Conservation (phyloP, 1,140 invertebrate genomes). For the Melitaea cinxia region DNA sequence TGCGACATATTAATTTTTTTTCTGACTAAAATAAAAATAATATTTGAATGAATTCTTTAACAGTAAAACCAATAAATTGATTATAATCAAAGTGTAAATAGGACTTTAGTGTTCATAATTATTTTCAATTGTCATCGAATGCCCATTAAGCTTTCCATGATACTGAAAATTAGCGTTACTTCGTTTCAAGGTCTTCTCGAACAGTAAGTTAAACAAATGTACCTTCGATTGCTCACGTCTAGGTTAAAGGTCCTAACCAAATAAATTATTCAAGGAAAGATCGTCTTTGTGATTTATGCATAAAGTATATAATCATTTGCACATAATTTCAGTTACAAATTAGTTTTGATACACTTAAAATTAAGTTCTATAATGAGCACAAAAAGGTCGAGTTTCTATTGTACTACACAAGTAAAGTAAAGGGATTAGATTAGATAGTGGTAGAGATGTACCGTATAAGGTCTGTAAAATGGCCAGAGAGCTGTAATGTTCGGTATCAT, state of each 20-base stretch:
- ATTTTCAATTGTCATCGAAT: neutral
- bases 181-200: conserved; percentile 30
- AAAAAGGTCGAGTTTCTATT: conserved; percentile 20
- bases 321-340: conserved; percentile 18
- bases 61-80: too few relatives aligned
- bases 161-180: conserved; percentile 34
- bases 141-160: conserved; percentile 5
- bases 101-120: conserved; percentile 2
- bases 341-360: conserved; percentile 13
- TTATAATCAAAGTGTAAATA: too few relatives aligned
- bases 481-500: conserved; percentile 39
- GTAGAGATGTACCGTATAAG: conserved; percentile 42
- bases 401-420: conserved; percentile 22
- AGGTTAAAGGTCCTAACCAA: conserved; percentile 17
- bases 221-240: conserved; percentile 20
- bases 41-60: too few relatives aligned
- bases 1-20: too few relatives aligned
- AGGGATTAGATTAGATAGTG: conserved; percentile 41
- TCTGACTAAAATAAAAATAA: too few relatives aligned
- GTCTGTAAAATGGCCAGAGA: conserved; percentile 37
- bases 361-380: neutral
- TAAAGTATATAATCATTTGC: conserved; percentile 17
- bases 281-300: neutral
- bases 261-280: conserved; percentile 4
- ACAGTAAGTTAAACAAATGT: conserved; percentile 43